Evolutionary conservation across 2,797 vertebrate species (phyloP).

Genomic region (Catamblyrhynchus diadema): DNA sequence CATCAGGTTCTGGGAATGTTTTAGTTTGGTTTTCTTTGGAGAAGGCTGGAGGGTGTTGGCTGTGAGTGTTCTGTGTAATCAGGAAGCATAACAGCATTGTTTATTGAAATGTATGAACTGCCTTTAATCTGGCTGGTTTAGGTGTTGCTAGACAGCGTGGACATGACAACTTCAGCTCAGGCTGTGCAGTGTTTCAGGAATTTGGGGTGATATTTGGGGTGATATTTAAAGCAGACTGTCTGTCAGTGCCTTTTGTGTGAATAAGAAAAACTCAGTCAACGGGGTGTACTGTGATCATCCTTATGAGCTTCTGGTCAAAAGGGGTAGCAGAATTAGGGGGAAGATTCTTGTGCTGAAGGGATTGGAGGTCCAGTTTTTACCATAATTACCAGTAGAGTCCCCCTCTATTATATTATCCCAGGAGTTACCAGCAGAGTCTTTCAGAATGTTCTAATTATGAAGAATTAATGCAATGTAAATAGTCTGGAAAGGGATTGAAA

Average conservation of each 20-base stretch:
- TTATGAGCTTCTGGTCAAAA: neutral
- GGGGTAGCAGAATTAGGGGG: neutral
- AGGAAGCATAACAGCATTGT: neutral
- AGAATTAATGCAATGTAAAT: neutral
- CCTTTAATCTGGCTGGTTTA: neutral
- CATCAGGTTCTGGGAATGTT: neutral
- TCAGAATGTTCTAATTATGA: neutral
- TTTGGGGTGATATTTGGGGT: neutral
- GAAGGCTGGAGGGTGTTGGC: neutral
- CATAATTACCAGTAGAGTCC: neutral
- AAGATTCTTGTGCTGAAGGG: neutral
- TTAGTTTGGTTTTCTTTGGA: neutral
- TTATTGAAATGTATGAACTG: neutral
- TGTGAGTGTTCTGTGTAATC: neutral
- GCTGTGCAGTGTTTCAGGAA: neutral
- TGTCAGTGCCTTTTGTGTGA: neutral
- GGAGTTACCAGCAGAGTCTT: neutral
- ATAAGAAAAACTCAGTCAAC: neutral
- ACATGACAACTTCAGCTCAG: neutral
- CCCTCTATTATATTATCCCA: neutral
- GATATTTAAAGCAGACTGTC: neutral
- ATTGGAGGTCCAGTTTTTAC: neutral
- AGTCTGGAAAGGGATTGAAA: neutral
- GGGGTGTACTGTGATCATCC: neutral
- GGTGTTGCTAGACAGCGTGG: neutral